A percentile compares a stretch with the other conserved stretches of the same genome.
Conservation (phyloP, 2,888 invertebrate species). For the Plebejus argus region DNA sequence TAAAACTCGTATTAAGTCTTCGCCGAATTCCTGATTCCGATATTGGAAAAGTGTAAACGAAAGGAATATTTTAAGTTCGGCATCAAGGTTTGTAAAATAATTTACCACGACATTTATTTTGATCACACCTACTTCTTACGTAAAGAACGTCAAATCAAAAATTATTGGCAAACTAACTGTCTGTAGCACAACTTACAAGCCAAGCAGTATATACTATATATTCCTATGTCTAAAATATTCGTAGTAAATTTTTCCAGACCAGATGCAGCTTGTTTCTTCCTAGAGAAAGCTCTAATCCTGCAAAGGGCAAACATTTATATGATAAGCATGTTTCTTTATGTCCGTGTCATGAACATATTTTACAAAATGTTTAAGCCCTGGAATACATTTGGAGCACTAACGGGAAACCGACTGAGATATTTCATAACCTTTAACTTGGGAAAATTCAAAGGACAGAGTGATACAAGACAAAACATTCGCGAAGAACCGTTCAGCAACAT, state of each 20-base stretch:
- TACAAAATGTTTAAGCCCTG: constrained; percentile 24
- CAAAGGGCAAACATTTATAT: constrained; percentile 21
- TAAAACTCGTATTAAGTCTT: too few relatives aligned
- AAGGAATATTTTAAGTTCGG: too few relatives aligned
- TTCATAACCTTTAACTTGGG: constrained; percentile 1
- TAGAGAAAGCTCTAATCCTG: constrained; percentile 8
- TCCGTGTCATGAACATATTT: constrained; percentile 11
- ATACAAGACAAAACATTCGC: not conserved
- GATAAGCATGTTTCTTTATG: constrained; percentile 19
- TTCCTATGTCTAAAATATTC: too few relatives aligned
- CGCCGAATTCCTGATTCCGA: too few relatives aligned
- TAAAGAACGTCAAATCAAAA: too few relatives aligned
- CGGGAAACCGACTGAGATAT: constrained; percentile 11
- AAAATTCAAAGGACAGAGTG: not conserved
- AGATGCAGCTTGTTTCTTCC: not conserved
- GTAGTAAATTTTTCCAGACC: not conserved
- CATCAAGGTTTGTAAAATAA: too few relatives aligned
- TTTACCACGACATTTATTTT: too few relatives aligned
- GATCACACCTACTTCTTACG: too few relatives aligned
- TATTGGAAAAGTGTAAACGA: too few relatives aligned
- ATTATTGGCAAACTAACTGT: too few relatives aligned
- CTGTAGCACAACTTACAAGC: too few relatives aligned
- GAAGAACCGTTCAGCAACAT: not conserved
- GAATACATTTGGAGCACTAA: constrained; percentile 22
- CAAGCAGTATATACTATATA: too few relatives aligned